These are phyloP conservation scores for Empis livida DNA, from an alignment of 2,888 invertebrate species.

Conservation along the genomic window DNA sequence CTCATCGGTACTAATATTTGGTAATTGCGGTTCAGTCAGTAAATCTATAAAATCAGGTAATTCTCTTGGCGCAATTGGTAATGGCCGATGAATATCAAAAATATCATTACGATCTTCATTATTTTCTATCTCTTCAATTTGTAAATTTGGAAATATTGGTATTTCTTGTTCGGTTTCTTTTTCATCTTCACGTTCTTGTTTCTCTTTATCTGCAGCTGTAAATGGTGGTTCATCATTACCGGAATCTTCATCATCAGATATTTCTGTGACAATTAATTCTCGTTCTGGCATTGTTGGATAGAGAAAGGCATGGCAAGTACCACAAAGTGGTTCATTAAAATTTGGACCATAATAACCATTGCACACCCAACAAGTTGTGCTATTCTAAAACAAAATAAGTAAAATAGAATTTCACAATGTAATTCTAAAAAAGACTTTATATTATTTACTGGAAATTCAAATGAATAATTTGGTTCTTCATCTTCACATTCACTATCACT, in stretches of 20 bases:
- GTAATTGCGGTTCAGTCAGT: conserved; percentile 24
- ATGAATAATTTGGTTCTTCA: too few species aligned
- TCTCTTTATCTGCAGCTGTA: conserved; percentile 24
- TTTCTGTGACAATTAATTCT: conserved; percentile 30
- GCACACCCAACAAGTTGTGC: conserved; percentile 57
- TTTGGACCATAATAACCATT: conserved; percentile 87
- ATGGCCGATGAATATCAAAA: conserved; percentile 17
- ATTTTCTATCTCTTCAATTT: conserved; percentile 15
- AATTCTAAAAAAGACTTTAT: too few species aligned
- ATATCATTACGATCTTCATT: conserved; percentile 16
- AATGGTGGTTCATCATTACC: conserved; percentile 81
- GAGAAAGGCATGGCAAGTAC: conserved; percentile 85
- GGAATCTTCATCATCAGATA: conserved; percentile 80
- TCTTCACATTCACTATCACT: too few species aligned
- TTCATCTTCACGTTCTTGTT: conserved; percentile 18
- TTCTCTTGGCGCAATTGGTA: conserved; percentile 24
- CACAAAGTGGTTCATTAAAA: conserved; percentile 82
- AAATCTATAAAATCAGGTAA: conserved; percentile 29
- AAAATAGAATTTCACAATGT: too few species aligned
- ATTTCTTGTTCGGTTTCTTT: conserved; percentile 7
- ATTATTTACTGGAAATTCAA: too few species aligned
- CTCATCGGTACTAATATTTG: conserved; percentile 16
- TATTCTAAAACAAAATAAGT: too few species aligned
- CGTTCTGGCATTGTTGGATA: conserved; percentile 51
- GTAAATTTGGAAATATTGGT: conserved; percentile 2